These are phyloP conservation scores for Cloeon dipterum DNA, from an alignment of 2,888 invertebrate species.

Conservation along the genomic window DNA sequence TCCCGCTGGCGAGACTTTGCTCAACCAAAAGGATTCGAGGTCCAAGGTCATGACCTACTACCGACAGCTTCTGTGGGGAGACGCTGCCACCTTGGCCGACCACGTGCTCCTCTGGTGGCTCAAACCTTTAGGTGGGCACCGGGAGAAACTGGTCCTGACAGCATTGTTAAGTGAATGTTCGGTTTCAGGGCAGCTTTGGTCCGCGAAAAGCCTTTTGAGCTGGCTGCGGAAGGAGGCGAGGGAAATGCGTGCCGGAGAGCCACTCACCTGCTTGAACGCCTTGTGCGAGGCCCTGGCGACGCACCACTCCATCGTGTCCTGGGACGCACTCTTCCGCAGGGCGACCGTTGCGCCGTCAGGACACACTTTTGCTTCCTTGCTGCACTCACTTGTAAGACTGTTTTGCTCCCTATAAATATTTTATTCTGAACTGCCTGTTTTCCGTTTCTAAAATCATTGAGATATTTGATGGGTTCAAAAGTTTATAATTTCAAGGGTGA, in stretches of 20 bases:
- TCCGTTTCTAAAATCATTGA: too few relatives aligned
- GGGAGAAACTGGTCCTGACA: conserved; percentile 9
- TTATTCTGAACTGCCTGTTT: too few relatives aligned
- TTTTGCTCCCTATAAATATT: too few relatives aligned
- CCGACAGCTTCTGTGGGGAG: conserved; percentile 54
- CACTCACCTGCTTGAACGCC: conserved; percentile 44
- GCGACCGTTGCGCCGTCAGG: conserved; percentile 18
- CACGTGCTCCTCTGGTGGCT: conserved; percentile 67
- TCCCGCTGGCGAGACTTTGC: conserved; percentile 27
- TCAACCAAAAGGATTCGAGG: conserved; percentile 21
- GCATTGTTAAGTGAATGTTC: too few relatives aligned
- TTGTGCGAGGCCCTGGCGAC: conserved; percentile 55
- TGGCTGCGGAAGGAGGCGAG: not conserved
- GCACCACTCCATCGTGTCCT: conserved; percentile 54
- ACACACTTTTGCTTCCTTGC: not conserved
- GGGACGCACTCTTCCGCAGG: conserved; percentile 43
- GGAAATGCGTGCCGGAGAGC: conserved; percentile 36
- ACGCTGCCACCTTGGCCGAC: conserved; percentile 55
- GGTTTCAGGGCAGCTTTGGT: not conserved
- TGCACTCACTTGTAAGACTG: not conserved
- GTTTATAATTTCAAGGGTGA: too few relatives aligned
- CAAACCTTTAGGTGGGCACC: conserved; percentile 26
- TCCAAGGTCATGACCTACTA: conserved; percentile 42
- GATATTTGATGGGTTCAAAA: too few relatives aligned
- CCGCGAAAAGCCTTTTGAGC: not conserved